A percentile compares a stretch with the other conserved stretches of the same genome.
Evolutionary conservation across 2,113 vertebrate species (phyloP).

Genomic region (Bettongia penicillata): DNA sequence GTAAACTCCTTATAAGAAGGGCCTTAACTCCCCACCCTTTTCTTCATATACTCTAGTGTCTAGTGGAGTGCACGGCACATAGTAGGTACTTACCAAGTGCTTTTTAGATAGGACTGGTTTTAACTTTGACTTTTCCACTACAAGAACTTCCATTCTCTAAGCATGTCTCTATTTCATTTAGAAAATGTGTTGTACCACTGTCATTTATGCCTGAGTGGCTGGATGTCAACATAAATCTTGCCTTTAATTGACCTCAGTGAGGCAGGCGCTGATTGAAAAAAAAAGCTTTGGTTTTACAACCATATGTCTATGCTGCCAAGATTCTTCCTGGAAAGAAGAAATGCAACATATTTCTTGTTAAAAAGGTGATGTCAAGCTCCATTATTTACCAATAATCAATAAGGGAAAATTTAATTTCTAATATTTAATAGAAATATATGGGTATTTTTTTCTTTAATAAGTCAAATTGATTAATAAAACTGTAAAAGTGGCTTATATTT

Average conservation of each 20-base stretch:
- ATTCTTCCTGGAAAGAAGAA: constrained; percentile 14
- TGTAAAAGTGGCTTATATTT: not conserved
- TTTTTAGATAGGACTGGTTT: not conserved
- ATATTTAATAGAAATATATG: not conserved
- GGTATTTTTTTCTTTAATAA: not conserved
- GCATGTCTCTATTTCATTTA: not conserved
- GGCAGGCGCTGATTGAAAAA: constrained; percentile 25
- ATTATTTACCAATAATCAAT: not conserved
- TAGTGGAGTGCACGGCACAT: not conserved
- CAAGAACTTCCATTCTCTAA: not conserved
- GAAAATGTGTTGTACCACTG: constrained; percentile 13
- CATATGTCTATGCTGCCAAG: constrained; percentile 9
- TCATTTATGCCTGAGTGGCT: constrained; percentile 46
- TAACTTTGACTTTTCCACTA: not conserved
- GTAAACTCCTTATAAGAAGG: not conserved
- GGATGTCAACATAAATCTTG: constrained; percentile 55
- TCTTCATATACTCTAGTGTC: not conserved
- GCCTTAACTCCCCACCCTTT: not conserved
- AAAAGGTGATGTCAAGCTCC: not conserved
- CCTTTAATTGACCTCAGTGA: constrained; percentile 65
- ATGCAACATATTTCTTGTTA: not conserved
- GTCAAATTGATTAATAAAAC: not conserved
- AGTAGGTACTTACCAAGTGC: not conserved
- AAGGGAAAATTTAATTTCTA: not conserved
- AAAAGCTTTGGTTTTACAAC: constrained; percentile 60